phyloP scores from a whole-genome alignment of 2,888 invertebrate species.

The Limnephilus lunatus region DNA sequence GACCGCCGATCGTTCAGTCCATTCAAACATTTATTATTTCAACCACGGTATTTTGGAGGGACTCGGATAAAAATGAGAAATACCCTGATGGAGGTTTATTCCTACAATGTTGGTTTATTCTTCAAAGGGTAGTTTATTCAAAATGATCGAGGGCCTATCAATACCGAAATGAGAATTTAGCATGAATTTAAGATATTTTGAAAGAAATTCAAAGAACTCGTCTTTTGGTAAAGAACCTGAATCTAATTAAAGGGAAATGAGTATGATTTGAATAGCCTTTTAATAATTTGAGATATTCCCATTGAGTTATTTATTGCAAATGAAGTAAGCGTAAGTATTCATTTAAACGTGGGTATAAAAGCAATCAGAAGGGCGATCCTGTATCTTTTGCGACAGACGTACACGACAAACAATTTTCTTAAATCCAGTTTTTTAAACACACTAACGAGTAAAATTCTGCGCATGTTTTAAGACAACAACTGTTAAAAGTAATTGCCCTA shows the following conservation, averaged over 20 bases:
- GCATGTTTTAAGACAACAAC: too few species aligned
- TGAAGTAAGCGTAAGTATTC: not conserved
- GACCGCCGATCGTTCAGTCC: not conserved
- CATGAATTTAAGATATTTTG: not conserved
- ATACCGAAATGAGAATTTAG: conserved; percentile 28
- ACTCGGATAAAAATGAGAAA: not conserved
- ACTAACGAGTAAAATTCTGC: too few species aligned
- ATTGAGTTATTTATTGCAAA: not conserved
- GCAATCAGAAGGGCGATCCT: not conserved
- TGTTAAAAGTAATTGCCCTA: too few species aligned
- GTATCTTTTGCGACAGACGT: too few species aligned
- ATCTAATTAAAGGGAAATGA: not conserved
- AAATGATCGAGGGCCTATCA: not conserved
- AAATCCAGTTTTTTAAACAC: too few species aligned
- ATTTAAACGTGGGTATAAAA: not conserved
- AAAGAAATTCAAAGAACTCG: not conserved
- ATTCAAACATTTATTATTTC: not conserved
- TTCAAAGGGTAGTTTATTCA: not conserved
- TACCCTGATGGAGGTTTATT: not conserved
- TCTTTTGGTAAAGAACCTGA: not conserved
- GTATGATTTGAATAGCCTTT: not conserved
- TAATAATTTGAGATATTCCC: not conserved
- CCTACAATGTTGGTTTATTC: not conserved
- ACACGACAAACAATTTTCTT: too few species aligned
- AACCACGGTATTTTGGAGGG: not conserved